These are phyloP conservation scores for Antechinus stuartii DNA, from an alignment of 2,113 vertebrate species.

Conservation along the genomic window DNA sequence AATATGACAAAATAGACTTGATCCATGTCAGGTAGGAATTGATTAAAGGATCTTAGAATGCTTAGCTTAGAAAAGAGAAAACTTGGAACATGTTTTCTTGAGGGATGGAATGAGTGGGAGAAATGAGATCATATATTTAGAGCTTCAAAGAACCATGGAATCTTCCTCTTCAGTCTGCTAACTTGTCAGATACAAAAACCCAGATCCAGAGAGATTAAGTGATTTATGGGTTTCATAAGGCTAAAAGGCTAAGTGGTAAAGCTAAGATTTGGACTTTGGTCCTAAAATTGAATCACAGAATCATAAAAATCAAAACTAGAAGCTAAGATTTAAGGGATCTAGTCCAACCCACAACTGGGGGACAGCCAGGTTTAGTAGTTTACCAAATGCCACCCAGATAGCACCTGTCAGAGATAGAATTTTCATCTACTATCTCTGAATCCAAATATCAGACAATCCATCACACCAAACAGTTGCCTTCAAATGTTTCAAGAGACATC, in stretches of 20 bases:
- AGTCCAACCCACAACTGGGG: neutral
- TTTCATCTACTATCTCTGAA: neutral
- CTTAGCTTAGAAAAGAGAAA: neutral
- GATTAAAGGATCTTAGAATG: neutral
- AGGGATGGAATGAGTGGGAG: too few species aligned
- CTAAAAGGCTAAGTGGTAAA: neutral
- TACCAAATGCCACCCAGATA: neutral
- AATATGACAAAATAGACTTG: neutral
- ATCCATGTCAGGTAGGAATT: neutral
- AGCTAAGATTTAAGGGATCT: neutral
- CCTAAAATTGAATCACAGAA: neutral
- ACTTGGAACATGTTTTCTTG: neutral
- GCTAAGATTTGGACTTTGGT: neutral
- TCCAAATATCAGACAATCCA: neutral
- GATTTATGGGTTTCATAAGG: neutral
- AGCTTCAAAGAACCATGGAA: neutral
- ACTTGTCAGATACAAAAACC: neutral
- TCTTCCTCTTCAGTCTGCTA: neutral
- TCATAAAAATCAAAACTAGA: too few species aligned
- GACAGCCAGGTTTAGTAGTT: neutral
- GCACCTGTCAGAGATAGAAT: neutral
- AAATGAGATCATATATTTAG: neutral
- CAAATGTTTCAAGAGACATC: neutral
- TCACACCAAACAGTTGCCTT: neutral
- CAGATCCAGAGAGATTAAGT: neutral